These are phyloP conservation scores for Hippocampus guttulatus DNA, from an alignment of 2,113 vertebrate species.

Conservation along the genomic window DNA sequence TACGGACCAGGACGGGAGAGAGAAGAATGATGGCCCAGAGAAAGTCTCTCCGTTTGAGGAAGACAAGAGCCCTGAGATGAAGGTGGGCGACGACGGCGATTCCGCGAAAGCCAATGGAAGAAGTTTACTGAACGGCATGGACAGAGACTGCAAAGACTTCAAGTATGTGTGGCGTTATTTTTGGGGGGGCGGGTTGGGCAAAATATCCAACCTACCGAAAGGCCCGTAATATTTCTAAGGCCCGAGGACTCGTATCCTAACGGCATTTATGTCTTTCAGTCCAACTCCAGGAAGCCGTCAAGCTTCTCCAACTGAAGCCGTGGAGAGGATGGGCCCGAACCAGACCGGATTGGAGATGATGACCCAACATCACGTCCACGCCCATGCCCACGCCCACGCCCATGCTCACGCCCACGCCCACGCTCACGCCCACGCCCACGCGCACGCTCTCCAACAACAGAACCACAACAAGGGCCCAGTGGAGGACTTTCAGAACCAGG, in stretches of 20 bases:
- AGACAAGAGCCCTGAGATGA: slow-evolving; percentile 92
- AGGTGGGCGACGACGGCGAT: slow-evolving; percentile 86
- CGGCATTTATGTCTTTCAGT: slow-evolving; percentile 57
- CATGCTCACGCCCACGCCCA: slow-evolving; percentile 59
- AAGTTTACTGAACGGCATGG: slow-evolving; percentile 95
- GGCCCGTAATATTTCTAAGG: not conserved
- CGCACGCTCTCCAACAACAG: slow-evolving; percentile 58
- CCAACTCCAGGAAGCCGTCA: slow-evolving; percentile 94
- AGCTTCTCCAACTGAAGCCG: slow-evolving; percentile 92
- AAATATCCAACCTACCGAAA: not conserved
- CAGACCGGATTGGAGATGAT: slow-evolving; percentile 84
- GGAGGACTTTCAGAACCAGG: slow-evolving; percentile 91
- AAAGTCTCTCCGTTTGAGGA: slow-evolving; percentile 93
- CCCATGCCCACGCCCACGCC: slow-evolving; percentile 38
- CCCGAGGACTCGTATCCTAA: not conserved
- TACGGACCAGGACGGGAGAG: slow-evolving; percentile 87
- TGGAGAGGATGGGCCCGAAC: slow-evolving; percentile 86
- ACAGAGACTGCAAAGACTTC: slow-evolving; percentile 98
- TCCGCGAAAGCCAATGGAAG: slow-evolving; percentile 88
- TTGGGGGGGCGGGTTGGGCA: too few relatives aligned
- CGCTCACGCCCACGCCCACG: not conserved
- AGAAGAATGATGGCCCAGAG: slow-evolving; percentile 88
- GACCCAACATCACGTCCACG: slow-evolving; percentile 70
- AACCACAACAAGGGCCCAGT: slow-evolving; percentile 83
- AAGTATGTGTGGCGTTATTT: slow-evolving; percentile 75